These are phyloP conservation scores for Lydus trimaculatus DNA, from an alignment of 2,888 invertebrate species.

Conservation along the genomic window DNA sequence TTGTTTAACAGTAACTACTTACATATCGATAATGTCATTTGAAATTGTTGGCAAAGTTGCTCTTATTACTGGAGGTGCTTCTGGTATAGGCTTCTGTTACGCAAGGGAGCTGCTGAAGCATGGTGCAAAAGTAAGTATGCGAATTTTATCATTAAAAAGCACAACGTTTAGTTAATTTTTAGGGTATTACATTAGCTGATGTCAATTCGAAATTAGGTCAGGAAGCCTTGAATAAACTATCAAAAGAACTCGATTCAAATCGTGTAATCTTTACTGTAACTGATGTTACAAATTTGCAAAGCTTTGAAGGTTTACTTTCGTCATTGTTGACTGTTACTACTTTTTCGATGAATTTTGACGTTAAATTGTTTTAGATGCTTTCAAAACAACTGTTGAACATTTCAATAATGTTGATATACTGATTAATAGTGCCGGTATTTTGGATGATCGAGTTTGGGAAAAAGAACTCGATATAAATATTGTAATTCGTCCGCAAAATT, in stretches of 20 bases:
- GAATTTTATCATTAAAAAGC: neutral
- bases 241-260: constrained; percentile 38
- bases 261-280: constrained; percentile 40
- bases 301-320: constrained; percentile 41
- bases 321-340: neutral
- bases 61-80: constrained; percentile 40
- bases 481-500: constrained; percentile 29
- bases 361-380: constrained; percentile 37
- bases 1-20: neutral
- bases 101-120: constrained; percentile 35
- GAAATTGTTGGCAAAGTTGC: constrained; percentile 37
- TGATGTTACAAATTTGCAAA: constrained; percentile 35
- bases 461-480: constrained; percentile 65
- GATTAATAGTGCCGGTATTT: constrained; percentile 38
- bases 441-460: constrained; percentile 77
- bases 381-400: constrained; percentile 37
- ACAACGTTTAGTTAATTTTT: constrained; percentile 10
- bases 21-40: constrained; percentile 29
- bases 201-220: constrained; percentile 31
- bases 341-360: constrained; percentile 2
- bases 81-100: constrained; percentile 37
- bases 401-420: constrained; percentile 40
- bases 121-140: constrained; percentile 33
- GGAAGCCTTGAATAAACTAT: constrained; percentile 34
- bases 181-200: constrained; percentile 43